Base-by-base conservation (phyloP, 2,888 invertebrate genomes). In the Watsonalla cultraria region DNA sequence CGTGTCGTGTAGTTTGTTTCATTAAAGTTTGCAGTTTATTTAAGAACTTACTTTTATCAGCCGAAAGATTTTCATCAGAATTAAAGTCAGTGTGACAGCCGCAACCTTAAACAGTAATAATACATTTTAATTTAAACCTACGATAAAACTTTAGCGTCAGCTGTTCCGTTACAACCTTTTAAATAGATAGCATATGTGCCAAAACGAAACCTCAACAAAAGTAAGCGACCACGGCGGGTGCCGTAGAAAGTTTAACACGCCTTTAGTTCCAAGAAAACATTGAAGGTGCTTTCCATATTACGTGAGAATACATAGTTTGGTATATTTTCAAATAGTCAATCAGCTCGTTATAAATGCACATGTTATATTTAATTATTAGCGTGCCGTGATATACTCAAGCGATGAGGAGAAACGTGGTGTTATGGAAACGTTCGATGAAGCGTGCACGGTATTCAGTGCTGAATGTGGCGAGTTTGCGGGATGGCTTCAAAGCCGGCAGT, bases 401-500 rank as follows among this genome's bases (percentile, higher is more conserved):
- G 24, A 24, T 24, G 24, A 24, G 24, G 24, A 24, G 24, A 24
- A 24, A 24, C 24, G 24, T 24, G 9, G 6, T 11, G 42, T 42
- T 42, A 69, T 80, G 84, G 76, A 82, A 81, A 82, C 82, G 64
- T 60, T 64, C 72, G 58, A 66, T 60, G 66, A 65, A 72, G 70
- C 79, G 76, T 74, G 80, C 74, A 70, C 65, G 62, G 42, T 58
- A 68, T 72, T 68, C 72, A 74, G 72, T 68, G 60, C 58, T 57
- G 67, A 68, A 66, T 65, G 59, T 70, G 68, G 66, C 68, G 68
- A 70, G 68, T 77, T 71, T 55, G 74, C 72, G 62, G 68, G 64
- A 65, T 66, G 69, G 74, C 79, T 80, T 75, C 76, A 70, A 66
- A 74, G 64, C 70, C 78, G 76, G 74, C 86, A 86, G 87, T 85